Base-by-base conservation (phyloP, 2,797 vertebrate species). In the Rhinophrynus dorsalis region DNA sequence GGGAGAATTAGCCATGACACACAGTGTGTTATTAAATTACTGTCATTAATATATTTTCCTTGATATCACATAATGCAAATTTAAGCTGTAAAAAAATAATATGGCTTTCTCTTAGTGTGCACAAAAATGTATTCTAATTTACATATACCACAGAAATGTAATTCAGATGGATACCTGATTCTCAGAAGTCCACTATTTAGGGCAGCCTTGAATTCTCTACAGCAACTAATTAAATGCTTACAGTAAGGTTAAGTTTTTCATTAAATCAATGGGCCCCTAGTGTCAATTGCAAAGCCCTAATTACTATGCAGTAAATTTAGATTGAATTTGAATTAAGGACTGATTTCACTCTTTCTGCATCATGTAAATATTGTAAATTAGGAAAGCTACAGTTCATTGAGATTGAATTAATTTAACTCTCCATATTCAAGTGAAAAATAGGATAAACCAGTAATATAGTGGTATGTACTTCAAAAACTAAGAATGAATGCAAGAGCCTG, bases 281-380 rank as follows among this genome's bases (percentile, higher is more conserved):
- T 90, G 89, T 90, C 88, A 89, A 84, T 89, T 88, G 87, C 86
- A 88, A 90, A 89, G 83, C 82, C 84, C 88, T 92, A 90, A 91
- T 92, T 92, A 89, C 90, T 88, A 90, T 85, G 86, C 83, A 86
- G 87, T 87, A 90, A 88, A 90, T 91, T 92, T 89, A 91, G 88
- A 90, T 89, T 90, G 88, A 88, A 91, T 91, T 88, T 91, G 89
- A 91, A 91, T 91, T 91, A 90, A 91, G 84, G 84, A 87, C 82
- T 87, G 85, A 88, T 89, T 91, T 88, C 85, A 88, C 87, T 90
- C 86, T 88, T 86, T 82, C 85, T 75, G 44, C 85, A 84, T 84
- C 84, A 87, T 87, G 87, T 88, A 89, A 89, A 91, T 91, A 90
- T 88, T 88, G 85, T 86, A 91, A 90, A 90, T 88, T 84, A 82